Percentiles rank a stretch among this genome's conserved stretches.
These are phyloP conservation scores for Murina feae DNA, from an alignment of 2,113 vertebrate genomes.

Conservation along the genomic window DNA sequence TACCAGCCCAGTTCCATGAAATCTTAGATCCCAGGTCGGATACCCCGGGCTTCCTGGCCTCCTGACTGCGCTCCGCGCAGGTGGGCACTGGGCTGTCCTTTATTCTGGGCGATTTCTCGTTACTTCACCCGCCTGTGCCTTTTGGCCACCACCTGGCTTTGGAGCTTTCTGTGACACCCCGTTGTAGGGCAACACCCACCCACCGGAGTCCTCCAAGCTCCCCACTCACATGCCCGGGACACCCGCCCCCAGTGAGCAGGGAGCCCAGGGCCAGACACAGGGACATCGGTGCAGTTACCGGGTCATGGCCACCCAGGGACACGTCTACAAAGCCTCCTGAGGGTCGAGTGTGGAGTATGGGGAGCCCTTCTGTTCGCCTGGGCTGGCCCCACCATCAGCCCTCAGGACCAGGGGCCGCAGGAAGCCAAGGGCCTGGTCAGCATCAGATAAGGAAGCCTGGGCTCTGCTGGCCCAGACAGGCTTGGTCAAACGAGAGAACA, in stretches of 20 bases:
- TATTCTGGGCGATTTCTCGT: background rate
- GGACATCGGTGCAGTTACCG: rapidly evolving
- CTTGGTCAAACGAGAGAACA: background rate
- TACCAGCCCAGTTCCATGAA: too few relatives aligned
- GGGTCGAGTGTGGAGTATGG: background rate
- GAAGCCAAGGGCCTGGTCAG: background rate
- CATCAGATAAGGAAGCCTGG: background rate
- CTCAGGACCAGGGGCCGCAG: background rate
- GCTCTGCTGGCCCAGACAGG: background rate
- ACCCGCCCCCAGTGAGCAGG: rapidly evolving
- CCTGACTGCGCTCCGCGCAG: too few relatives aligned
- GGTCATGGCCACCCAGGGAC: background rate
- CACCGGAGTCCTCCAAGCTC: background rate
- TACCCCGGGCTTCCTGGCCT: too few relatives aligned
- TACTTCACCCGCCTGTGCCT: too few relatives aligned
- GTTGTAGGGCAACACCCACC: too few relatives aligned
- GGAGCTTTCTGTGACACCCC: background rate
- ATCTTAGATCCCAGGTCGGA: background rate
- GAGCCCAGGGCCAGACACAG: background rate
- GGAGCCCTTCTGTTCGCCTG: background rate
- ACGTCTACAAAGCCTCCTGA: too few relatives aligned
- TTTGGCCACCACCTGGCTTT: background rate
- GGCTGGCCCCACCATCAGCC: too few relatives aligned
- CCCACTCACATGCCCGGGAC: background rate
- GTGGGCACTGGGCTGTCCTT: background rate